Base-by-base conservation (phyloP, 2,113 vertebrate genomes). In the Brachypteracias leptosomus region DNA sequence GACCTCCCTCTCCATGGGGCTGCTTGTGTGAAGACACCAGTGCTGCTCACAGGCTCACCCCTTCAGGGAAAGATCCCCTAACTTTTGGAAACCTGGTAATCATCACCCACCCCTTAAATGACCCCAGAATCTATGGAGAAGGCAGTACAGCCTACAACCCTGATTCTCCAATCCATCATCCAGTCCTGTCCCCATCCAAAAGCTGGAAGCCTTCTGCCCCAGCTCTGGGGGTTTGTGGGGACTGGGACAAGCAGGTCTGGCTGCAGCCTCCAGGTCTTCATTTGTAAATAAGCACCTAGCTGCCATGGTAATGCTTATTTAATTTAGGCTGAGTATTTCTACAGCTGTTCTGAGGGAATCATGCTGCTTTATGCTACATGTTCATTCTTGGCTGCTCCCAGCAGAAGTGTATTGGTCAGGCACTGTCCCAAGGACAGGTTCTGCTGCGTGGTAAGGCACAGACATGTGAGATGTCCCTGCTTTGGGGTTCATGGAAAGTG, bases 301-400 rank as follows among this genome's bases (percentile, higher is more conserved):
- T 95, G 80, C 95, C 89, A 92, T 90, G 91, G 93, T n/a, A 78
- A 96, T 95, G 88, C 88, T 96, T 85, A 90, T 89, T 97, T 96
- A 93, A 95, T 93, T 93, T 82, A 19, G 36, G 25, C 31, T 68
- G 76, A 95, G 90, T 91, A 87, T 92, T 96, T 87, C 93, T 82
- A 42, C 96, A 96, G 96, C 88, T 87, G 96, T 82, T 93, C 66
- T 57, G 73, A 49, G 36, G 65, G 54, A 82, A 78, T 70, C 46
- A 17, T 47, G 49, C 80, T 95, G 77, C 73, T 93, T 87, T 94
- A 61, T 62, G 76, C 46, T 76, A 14, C 29, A 9, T 8, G 9
- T 49, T 75, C 81, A 75, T 90, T 76, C 73, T 66, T 28, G 74
- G 58, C 76, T 89, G 83, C 90, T 94, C 40, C 20, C 88, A 93